phyloP scores from a whole-genome alignment of 2,888 invertebrate genomes.

The Cantharis nigra region DNA sequence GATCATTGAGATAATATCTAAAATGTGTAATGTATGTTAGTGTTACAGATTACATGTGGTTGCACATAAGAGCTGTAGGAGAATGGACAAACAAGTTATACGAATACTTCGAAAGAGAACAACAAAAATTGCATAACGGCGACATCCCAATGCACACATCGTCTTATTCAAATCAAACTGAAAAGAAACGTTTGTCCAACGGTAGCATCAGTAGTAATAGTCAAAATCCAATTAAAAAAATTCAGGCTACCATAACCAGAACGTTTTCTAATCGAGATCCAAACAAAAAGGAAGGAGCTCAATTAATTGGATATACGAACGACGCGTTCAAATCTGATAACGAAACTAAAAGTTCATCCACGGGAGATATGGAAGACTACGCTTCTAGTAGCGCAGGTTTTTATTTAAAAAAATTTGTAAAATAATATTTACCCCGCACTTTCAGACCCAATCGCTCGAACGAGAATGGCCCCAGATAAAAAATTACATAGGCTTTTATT shows the following conservation, averaged over 20 bases:
- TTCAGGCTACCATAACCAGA: conserved; percentile 56
- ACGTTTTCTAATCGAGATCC: conserved; percentile 59
- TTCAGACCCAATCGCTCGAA: conserved; percentile 32
- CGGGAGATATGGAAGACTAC: conserved; percentile 41
- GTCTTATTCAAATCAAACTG: conserved; percentile 35
- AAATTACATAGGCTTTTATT: conserved; percentile 60
- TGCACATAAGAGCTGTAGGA: conserved; percentile 91
- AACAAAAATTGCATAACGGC: conserved; percentile 72
- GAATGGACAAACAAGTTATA: conserved; percentile 92
- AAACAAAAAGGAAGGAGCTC: conserved; percentile 44
- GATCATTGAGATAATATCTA: not conserved
- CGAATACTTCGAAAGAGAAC: conserved; percentile 83
- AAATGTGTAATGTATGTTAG: not conserved
- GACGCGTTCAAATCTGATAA: conserved; percentile 48
- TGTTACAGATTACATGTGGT: conserved; percentile 80
- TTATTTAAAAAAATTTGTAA: not conserved
- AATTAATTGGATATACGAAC: conserved; percentile 52
- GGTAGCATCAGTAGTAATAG: conserved; percentile 44
- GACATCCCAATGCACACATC: conserved; percentile 58
- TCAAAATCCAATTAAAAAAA: conserved; percentile 49
- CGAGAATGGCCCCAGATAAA: conserved; percentile 56
- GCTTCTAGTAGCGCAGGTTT: conserved; percentile 46
- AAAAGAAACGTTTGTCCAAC: conserved; percentile 41
- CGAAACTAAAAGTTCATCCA: conserved; percentile 37
- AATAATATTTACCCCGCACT: not conserved